phyloP scores from a whole-genome alignment of 2,888 invertebrate genomes.

The Allolobophora icterica region DNA sequence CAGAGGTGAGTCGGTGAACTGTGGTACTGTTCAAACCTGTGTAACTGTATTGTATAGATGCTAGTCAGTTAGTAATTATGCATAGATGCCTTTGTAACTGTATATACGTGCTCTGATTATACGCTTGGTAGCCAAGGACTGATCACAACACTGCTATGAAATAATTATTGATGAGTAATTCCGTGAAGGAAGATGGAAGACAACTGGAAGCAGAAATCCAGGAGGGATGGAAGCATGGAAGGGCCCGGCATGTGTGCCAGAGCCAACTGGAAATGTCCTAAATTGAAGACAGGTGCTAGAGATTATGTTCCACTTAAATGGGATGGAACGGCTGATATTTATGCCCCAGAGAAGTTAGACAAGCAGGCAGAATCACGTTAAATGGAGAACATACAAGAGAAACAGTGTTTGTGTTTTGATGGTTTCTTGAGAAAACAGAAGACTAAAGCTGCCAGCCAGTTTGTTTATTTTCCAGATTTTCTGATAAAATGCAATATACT shows the following conservation, averaged over 20 bases:
- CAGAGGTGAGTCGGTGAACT: background rate
- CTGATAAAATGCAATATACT: background rate
- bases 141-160: background rate
- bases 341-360: background rate
- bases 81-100: background rate
- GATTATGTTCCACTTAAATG: background rate
- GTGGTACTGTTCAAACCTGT: background rate
- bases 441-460: background rate
- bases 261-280: background rate
- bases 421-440: background rate
- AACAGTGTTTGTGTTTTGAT: background rate
- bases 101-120: background rate
- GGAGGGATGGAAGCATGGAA: background rate
- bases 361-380: background rate
- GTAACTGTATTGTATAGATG: background rate
- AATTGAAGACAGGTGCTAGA: background rate
- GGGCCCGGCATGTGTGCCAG: background rate
- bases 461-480: background rate
- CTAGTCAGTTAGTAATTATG: background rate
- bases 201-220: background rate
- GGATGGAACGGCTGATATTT: background rate
- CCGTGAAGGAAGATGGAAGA: background rate
- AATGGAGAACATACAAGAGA: too few relatives aligned
- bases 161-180: background rate
- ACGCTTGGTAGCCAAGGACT: background rate